A percentile compares a stretch with the other conserved stretches of the same genome.
These are phyloP conservation scores for Lophius americanus DNA, from an alignment of 2,797 vertebrate species.

Conservation along the genomic window DNA sequence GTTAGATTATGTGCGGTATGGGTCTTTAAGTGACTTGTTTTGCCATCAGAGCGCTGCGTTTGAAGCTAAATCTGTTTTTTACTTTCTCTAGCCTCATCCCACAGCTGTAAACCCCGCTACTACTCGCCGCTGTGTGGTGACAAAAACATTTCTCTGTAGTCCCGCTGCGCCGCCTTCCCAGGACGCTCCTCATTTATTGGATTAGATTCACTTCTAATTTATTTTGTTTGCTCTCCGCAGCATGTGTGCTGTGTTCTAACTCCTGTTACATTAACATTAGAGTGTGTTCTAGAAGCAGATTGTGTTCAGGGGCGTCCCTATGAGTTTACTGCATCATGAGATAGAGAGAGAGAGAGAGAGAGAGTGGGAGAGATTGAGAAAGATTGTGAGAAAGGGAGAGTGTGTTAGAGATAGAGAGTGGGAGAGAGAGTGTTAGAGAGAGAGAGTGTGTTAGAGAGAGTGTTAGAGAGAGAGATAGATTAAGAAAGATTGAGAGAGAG, in stretches of 20 bases:
- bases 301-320: no score
- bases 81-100: slow-evolving; percentile 11
- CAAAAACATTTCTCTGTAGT: slow-evolving; percentile 39
- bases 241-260: neutral
- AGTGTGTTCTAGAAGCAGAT: no score
- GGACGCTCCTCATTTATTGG: slow-evolving; percentile 17
- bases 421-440: no score
- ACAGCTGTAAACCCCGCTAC: slow-evolving; percentile 50
- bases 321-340: slow-evolving; percentile 1
- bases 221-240: neutral
- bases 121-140: slow-evolving; percentile 26
- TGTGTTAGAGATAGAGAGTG: no score
- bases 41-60: no score
- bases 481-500: no score
- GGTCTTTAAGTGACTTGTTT: no score
- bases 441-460: no score
- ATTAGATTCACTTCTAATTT: slow-evolving; percentile 12
- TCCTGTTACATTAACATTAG: no score
- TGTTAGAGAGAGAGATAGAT: no score
- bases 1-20: no score
- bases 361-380: slow-evolving; percentile 6
- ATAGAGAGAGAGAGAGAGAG: slow-evolving; percentile 16
- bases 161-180: slow-evolving; percentile 28
- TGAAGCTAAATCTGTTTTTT: no score
- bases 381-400: neutral